Evolutionary conservation across 2,113 vertebrate genomes (phyloP).

Genomic region (Desmodus rotundus): DNA sequence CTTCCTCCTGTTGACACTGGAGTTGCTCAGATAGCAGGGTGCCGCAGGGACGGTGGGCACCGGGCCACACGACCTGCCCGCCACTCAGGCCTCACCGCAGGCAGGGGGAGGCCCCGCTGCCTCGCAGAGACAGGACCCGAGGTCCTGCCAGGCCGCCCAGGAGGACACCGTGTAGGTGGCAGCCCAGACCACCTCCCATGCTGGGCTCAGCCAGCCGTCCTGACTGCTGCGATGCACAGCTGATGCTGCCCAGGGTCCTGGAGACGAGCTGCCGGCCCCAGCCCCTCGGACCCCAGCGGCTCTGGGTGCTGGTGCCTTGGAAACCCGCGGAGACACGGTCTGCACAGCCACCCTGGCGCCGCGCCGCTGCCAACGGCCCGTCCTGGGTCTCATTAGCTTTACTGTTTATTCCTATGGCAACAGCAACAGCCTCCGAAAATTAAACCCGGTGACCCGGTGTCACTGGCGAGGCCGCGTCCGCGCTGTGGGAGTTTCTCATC

Average conservation of each 20-base stretch:
- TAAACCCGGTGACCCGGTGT: not conserved
- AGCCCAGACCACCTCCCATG: too few species aligned
- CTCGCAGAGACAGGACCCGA: too few species aligned
- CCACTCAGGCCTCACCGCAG: not conserved
- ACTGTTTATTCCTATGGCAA: constrained; percentile 27
- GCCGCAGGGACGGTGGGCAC: too few species aligned
- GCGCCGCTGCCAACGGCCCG: not conserved
- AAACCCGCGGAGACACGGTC: accelerated
- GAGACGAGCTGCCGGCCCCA: not conserved
- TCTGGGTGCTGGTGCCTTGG: not conserved
- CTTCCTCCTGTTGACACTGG: not conserved
- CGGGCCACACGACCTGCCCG: too few species aligned
- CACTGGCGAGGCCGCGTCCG: not conserved
- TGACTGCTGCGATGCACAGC: not conserved
- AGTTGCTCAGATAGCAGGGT: too few species aligned
- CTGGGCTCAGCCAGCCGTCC: not conserved
- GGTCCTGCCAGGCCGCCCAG: not conserved
- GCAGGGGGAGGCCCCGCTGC: too few species aligned
- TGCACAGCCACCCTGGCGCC: not conserved
- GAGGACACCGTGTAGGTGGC: not conserved
- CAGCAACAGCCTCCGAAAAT: not conserved
- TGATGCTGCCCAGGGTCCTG: accelerated
- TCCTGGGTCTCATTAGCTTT: not conserved
- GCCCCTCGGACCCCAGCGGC: too few species aligned
- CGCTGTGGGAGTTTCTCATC: not conserved